Conservation (phyloP, 2,888 invertebrate species). For the Sarcophaga caerulescens region DNA sequence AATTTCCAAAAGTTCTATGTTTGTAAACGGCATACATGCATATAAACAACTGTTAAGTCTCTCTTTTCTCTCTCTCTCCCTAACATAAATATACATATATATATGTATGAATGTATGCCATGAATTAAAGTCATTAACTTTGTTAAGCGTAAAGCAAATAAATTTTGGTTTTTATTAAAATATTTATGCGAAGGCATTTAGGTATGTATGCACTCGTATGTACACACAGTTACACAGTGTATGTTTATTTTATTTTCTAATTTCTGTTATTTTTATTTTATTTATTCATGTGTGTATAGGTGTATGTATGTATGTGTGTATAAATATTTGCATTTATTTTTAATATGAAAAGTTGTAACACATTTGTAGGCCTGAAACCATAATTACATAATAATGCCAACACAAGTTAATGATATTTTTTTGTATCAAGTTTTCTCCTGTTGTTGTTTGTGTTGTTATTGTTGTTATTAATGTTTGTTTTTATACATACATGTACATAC, state of each 20-base stretch:
- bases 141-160: not conserved
- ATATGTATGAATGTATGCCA: slow-evolving; percentile 22
- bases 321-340: slow-evolving; percentile 26
- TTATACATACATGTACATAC: too few relatives aligned
- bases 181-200: not conserved
- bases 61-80: too few relatives aligned
- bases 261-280: not conserved
- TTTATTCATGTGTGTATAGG: too few relatives aligned
- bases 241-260: not conserved
- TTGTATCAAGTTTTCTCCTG: not conserved
- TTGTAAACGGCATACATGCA: too few relatives aligned
- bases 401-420: slow-evolving; percentile 69
- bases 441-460: not conserved
- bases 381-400: slow-evolving; percentile 74
- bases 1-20: too few relatives aligned
- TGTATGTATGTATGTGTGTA: not conserved
- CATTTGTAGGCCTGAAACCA: slow-evolving; percentile 66
- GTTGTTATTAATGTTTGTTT: not conserved
- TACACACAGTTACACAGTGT: not conserved
- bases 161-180: not conserved
- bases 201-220: not conserved
- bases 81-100: too few relatives aligned
- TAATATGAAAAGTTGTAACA: slow-evolving; percentile 65
- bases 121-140: slow-evolving; percentile 15
- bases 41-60: too few relatives aligned